Evolutionary conservation across 2,113 vertebrate species (phyloP), one percentile per base, ranked within the genome.

Genomic region (Hystrix cristata): DNA sequence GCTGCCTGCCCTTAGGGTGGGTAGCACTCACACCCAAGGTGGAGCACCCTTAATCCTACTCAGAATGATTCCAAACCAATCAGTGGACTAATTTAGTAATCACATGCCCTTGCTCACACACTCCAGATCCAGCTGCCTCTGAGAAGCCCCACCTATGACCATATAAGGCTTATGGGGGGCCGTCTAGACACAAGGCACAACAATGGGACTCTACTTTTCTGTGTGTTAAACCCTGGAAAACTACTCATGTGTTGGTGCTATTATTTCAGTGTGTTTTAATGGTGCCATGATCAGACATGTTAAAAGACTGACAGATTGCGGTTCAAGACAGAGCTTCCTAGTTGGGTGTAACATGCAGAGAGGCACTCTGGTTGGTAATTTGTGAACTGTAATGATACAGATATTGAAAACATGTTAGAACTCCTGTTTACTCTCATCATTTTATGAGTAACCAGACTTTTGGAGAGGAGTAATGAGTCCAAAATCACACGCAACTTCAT

Each of bases 271-370:
- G 51, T 34, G 15, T 7, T 4, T 76, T 53, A 23, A 27, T 27
- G 48, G 34, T 46, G n/a, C 46, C 27, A 23, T 27, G 29, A 19
- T 23, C 21, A 60, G 25, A 48, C 19, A 1, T 4, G 5, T 21
- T 57, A 55, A 62, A 23, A 53, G 29, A 5, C 18, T 27, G 69
- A 29, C 14, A 13, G 18, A 10, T 67, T 81, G 18, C 64, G 69
- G 74, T 29, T 38, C 43, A n/a, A 69, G 53, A 31, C 60, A 55
- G 51, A 65, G 76, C 46, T 86, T 78, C 27, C 43, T 34, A 48
- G 16, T 8, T 3, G 0, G 4, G n/a, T 3, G 1, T 18, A 46
- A 48, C 19, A 19, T 12, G 6, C 16, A 11, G 64, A 82, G 48
- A 38, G 78, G 72, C 46, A 85, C 11, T 38, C n/a, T 53, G 51